phyloP scores from a whole-genome alignment of 2,888 invertebrate genomes.

The Drepana falcataria region DNA sequence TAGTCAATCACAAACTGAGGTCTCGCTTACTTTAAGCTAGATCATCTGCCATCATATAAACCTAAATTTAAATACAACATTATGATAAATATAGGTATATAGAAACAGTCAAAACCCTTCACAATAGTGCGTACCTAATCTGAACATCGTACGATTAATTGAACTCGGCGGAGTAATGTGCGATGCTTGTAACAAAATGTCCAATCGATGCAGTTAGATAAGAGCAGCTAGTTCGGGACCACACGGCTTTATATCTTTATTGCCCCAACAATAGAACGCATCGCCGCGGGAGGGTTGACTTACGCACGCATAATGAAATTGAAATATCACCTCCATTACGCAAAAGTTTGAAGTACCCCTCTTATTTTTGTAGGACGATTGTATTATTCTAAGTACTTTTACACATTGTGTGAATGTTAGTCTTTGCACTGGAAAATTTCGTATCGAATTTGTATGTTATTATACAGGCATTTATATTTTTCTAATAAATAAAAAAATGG shows the following conservation, averaged over 20 bases:
- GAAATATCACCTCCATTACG: slow-evolving; percentile 30
- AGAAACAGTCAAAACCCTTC: not conserved
- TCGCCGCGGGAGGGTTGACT: slow-evolving; percentile 38
- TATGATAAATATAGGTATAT: too few species aligned
- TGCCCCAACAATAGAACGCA: slow-evolving; percentile 47
- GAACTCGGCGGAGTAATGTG: slow-evolving; percentile 42
- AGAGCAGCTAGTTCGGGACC: slow-evolving; percentile 47
- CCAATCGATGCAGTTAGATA: slow-evolving; percentile 54
- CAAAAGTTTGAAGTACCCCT: slow-evolving; percentile 1
- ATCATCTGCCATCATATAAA: too few species aligned
- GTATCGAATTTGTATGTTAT: not conserved
- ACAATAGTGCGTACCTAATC: slow-evolving; percentile 24
- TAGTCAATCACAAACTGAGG: too few species aligned
- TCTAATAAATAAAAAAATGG: too few species aligned
- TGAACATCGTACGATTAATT: slow-evolving; percentile 44
- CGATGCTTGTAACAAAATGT: slow-evolving; percentile 47
- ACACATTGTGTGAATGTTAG: not conserved
- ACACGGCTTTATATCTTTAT: slow-evolving; percentile 53
- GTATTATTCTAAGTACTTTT: not conserved
- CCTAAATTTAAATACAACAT: too few species aligned
- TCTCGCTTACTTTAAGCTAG: too few species aligned
- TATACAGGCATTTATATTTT: too few species aligned
- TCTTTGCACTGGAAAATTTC: not conserved
- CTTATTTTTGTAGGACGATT: not conserved
- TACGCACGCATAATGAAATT: slow-evolving; percentile 35